These are phyloP conservation scores for Epinephelus moara DNA, from an alignment of 2,113 vertebrate genomes.

Conservation along the genomic window DNA sequence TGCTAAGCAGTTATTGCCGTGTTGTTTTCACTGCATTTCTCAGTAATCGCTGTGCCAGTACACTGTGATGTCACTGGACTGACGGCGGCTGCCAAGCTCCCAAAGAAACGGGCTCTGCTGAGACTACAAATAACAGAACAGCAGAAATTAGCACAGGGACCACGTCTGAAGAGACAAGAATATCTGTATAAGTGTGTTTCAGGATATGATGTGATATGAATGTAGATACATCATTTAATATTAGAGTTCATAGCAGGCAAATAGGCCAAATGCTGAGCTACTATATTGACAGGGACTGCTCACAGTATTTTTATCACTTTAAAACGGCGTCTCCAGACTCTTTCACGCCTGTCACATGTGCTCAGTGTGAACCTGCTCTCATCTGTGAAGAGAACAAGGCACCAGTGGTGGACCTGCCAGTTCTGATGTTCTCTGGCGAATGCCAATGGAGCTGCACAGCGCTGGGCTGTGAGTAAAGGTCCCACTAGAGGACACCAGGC, in stretches of 20 bases:
- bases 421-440: too few species aligned
- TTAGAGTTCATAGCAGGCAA: slow-evolving; percentile 3
- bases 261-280: neutral
- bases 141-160: slow-evolving; percentile 41
- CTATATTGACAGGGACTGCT: too few species aligned
- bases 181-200: slow-evolving; percentile 1
- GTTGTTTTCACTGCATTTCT: slow-evolving; percentile 55
- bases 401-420: too few species aligned
- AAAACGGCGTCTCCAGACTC: too few species aligned
- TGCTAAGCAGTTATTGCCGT: slow-evolving; percentile 43
- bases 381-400: too few species aligned
- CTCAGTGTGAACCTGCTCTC: too few species aligned
- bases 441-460: too few species aligned
- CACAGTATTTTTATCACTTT: too few species aligned
- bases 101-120: neutral
- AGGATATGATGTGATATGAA: neutral
- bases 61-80: slow-evolving; percentile 53
- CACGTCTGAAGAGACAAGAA: slow-evolving; percentile 24
- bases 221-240: neutral
- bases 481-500: too few species aligned
- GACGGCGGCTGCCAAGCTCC: slow-evolving; percentile 58
- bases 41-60: slow-evolving; percentile 52
- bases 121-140: slow-evolving; percentile 48
- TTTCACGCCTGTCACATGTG: too few species aligned
- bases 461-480: too few species aligned